Evolutionary conservation across 2,797 vertebrate genomes (phyloP).

Genomic region (Arremon aurantiirostris): DNA sequence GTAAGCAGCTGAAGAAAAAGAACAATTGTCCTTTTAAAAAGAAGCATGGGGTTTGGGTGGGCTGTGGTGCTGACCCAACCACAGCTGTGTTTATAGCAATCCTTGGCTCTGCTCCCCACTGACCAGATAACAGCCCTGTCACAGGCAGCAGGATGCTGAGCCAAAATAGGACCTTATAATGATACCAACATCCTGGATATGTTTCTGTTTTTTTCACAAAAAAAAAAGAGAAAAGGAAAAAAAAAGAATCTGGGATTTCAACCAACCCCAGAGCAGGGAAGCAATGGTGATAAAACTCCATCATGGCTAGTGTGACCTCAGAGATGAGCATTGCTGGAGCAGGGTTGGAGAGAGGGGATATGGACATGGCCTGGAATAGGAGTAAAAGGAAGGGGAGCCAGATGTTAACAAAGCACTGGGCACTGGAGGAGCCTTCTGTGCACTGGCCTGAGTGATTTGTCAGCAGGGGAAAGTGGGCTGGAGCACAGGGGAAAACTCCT

Average conservation of each 20-base stretch:
- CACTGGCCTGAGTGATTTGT: neutral
- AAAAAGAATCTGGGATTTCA: neutral
- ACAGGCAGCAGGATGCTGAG: slow-evolving; percentile 42
- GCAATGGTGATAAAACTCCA: neutral
- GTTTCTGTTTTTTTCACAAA: neutral
- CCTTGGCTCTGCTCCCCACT: slow-evolving; percentile 37
- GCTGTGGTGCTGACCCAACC: neutral
- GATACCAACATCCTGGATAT: slow-evolving; percentile 37
- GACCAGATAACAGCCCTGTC: slow-evolving; percentile 45
- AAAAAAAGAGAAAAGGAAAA: neutral
- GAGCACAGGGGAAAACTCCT: neutral
- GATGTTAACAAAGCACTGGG: neutral
- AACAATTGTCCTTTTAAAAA: neutral
- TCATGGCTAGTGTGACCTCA: neutral
- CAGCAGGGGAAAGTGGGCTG: slow-evolving; percentile 23
- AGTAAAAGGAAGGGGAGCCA: neutral
- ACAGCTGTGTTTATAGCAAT: slow-evolving; percentile 32
- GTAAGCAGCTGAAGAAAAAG: neutral
- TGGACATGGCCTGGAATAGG: neutral
- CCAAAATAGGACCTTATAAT: slow-evolving; percentile 49
- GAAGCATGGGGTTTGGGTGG: neutral
- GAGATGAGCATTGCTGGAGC: neutral
- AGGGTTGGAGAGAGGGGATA: neutral
- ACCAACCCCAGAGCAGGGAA: neutral
- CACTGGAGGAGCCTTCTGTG: neutral